Conservation (phyloP, 2,888 invertebrate genomes). For the Idaea biselata region DNA sequence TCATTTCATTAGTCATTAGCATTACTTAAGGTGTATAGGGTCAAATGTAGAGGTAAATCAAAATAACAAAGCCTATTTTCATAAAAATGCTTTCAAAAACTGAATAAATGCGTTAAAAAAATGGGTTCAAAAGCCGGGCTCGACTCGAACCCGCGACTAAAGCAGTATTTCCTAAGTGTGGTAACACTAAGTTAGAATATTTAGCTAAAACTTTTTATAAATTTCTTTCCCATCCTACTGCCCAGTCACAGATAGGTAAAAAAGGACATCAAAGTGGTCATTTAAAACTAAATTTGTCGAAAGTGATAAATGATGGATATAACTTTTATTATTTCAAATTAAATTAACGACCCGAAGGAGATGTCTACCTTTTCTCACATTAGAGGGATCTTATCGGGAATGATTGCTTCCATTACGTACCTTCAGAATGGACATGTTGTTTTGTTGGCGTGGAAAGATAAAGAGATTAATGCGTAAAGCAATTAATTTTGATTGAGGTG, state of each 20-base stretch:
- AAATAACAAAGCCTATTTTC: constrained; percentile 57
- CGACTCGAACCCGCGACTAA: no score
- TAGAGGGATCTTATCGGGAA: constrained; percentile 78
- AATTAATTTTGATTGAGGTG: constrained; percentile 80
- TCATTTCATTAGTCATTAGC: no score
- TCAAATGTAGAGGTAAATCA: no score
- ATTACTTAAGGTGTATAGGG: no score
- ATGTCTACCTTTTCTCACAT: constrained; percentile 79
- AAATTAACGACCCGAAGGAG: constrained; percentile 75
- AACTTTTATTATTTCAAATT: constrained; percentile 80
- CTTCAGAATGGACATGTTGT: constrained; percentile 73
- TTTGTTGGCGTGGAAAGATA: constrained; percentile 71
- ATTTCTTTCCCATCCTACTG: constrained; percentile 55
- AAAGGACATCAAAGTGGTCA: constrained; percentile 67
- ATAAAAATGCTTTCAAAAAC: no score
- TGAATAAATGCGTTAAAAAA: no score
- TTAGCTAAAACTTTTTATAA: constrained; percentile 42
- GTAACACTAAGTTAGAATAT: no score
- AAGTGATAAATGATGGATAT: constrained; percentile 79
- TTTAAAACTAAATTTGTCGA: constrained; percentile 81
- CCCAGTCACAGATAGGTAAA: constrained; percentile 72
- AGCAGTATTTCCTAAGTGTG: no score
- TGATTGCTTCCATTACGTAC: constrained; percentile 80
- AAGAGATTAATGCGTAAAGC: constrained; percentile 79
- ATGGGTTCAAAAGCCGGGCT: no score